Conservation (phyloP, 1,140 invertebrate species). For the Phthorimaea operculella region DNA sequence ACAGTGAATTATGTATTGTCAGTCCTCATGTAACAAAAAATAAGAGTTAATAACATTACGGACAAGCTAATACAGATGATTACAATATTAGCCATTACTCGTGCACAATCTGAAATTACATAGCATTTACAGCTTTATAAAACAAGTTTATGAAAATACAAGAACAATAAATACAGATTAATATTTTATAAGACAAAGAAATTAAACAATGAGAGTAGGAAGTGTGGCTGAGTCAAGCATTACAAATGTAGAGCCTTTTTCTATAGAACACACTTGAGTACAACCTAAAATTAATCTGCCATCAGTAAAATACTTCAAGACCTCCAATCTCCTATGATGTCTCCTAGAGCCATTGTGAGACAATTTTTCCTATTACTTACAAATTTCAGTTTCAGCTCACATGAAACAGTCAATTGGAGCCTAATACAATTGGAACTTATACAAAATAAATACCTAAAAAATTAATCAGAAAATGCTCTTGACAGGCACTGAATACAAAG, state of each 20-base stretch:
- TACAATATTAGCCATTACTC: neutral
- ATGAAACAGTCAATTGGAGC: constrained; percentile 1
- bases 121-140: neutral
- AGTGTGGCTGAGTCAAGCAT: neutral
- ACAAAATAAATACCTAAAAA: constrained; percentile 3
- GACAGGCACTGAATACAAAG: neutral
- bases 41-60: neutral
- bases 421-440: neutral
- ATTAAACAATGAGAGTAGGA: neutral
- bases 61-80: neutral
- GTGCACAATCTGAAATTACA: neutral
- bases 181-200: neutral
- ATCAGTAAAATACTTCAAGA: neutral
- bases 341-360: neutral
- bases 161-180: constrained; percentile 1
- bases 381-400: neutral
- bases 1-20: constrained; percentile 47
- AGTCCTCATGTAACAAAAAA: constrained; percentile 24
- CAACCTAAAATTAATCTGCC: neutral
- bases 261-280: neutral
- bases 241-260: neutral
- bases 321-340: neutral
- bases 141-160: neutral
- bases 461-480: neutral
- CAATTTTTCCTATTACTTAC: neutral